A percentile compares a stretch with the other conserved stretches of the same genome.
These are phyloP conservation scores for Dipus sagitta DNA, from an alignment of 2,797 vertebrate genomes.

Conservation along the genomic window DNA sequence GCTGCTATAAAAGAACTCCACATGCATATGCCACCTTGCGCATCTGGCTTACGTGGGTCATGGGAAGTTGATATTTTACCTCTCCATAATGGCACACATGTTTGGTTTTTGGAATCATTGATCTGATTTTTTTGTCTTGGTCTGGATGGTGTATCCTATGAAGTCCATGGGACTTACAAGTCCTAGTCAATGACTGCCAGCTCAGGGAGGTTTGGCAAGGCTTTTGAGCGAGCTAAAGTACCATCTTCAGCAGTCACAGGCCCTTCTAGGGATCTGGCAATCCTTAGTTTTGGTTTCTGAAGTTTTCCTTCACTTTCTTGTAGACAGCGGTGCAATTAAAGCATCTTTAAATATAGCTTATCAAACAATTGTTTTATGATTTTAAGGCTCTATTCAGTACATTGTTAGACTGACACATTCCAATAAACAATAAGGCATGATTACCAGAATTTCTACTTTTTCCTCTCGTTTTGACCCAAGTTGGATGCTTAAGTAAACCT, in stretches of 20 bases:
- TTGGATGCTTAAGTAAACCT: neutral
- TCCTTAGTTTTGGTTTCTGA: neutral
- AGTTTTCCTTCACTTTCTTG: slow-evolving; percentile 6
- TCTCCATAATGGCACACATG: neutral
- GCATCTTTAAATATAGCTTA: neutral
- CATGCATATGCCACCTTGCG: too few species aligned
- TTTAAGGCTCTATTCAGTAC: slow-evolving; percentile 1
- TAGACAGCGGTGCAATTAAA: neutral
- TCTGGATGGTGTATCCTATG: neutral
- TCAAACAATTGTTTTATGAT: neutral
- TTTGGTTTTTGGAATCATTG: neutral
- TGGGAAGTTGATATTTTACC: neutral
- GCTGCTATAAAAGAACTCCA: too few species aligned
- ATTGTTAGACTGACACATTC: neutral
- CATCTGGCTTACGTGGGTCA: too few species aligned
- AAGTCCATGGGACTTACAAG: neutral
- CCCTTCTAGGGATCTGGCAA: neutral
- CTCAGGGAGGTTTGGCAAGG: neutral
- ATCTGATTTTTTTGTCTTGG: slow-evolving; percentile 16
- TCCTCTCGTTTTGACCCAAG: neutral
- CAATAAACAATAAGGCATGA: neutral
- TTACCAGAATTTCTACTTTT: neutral
- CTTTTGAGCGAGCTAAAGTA: neutral
- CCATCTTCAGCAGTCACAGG: neutral
- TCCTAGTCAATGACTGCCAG: neutral